Evolutionary conservation across 2,888 invertebrate genomes (phyloP), one percentile per base, ranked within the genome.

Genomic region (Microctonus brassicae): DNA sequence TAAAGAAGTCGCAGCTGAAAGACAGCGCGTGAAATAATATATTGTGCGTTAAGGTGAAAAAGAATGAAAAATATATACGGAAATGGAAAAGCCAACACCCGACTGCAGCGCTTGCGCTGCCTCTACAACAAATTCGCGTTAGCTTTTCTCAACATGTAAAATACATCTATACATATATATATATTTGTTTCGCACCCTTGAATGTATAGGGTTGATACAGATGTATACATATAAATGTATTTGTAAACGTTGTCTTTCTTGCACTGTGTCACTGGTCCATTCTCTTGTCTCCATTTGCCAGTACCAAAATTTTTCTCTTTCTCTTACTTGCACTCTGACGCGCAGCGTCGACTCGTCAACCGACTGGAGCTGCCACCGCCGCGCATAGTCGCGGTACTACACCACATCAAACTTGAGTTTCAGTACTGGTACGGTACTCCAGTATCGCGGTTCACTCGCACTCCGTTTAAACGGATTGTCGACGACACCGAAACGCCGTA

Each of bases 341-440:
- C 77, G 77, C 80, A 78, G 77, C 77, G 75, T 75, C 13, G 69
- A 74, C 69, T 71, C 76, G 70, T 75, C 73, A 73, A 75, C 73
- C 79, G 79, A 83, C 78, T 79, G 75, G 81, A 81, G 82, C 82
- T 83, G 82, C 85, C 83, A 80, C 83, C 83, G 81, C 83, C 80
- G 77, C 78, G 79, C 80, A 79, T 76, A 76, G 77, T 76, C 70
- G 65, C 67, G 73, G 73, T 76, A 80, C 80, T 82, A 82, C 81
- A 83, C 82, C 79, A 83, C 82, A 83, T 82, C 84, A 84, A 85
- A 85, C 82, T 82, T 81, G 79, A 77, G 82, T 78, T 80, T 77
- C 85, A 85, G 86, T 84, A 84, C 85, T 83, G 82, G 81, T 80
- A 83, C 84, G 85, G 83, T 83, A 83, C 85, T 83, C 83, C 83